These are phyloP conservation scores for Sanderia malayensis DNA, from an alignment of 30 jellyfish, hydroid and myxozoan genomes.

Conservation along the genomic window DNA sequence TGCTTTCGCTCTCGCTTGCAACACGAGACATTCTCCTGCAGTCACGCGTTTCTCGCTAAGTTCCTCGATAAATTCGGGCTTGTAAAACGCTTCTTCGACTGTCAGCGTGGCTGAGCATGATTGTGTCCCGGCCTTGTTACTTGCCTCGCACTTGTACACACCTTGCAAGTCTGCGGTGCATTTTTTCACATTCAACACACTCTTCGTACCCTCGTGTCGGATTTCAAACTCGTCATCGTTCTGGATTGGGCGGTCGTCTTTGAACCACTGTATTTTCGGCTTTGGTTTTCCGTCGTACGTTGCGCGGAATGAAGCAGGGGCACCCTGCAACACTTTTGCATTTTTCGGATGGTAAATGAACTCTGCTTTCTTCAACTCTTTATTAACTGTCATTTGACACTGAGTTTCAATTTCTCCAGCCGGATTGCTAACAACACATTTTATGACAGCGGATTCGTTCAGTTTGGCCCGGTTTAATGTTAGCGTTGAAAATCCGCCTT, in stretches of 20 bases:
- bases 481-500: constrained; percentile 52
- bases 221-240: constrained; percentile 44
- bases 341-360: constrained; percentile 71
- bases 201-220: constrained; percentile 64
- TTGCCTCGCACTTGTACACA: constrained; percentile 58
- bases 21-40: constrained; percentile 58
- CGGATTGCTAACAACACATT: constrained; percentile 65
- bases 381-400: constrained; percentile 53
- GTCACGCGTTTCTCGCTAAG: constrained; percentile 28
- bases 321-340: constrained; percentile 58
- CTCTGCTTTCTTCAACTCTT: constrained; percentile 71
- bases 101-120: constrained; percentile 58
- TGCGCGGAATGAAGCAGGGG: constrained; percentile 64
- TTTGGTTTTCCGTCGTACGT: constrained; percentile 85
- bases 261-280: constrained; percentile 79
- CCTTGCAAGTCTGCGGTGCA: constrained; percentile 61
- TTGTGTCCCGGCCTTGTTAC: constrained; percentile 70
- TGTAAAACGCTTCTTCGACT: constrained; percentile 71
- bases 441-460: constrained; percentile 66
- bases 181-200: constrained; percentile 39
- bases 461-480: constrained; percentile 52
- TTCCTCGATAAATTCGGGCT: constrained; percentile 72
- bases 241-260: constrained; percentile 49
- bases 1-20: constrained; percentile 66
- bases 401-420: constrained; percentile 75